These are phyloP conservation scores for Resseliella maxima DNA, from an alignment of 2,888 invertebrate genomes.

Conservation along the genomic window DNA sequence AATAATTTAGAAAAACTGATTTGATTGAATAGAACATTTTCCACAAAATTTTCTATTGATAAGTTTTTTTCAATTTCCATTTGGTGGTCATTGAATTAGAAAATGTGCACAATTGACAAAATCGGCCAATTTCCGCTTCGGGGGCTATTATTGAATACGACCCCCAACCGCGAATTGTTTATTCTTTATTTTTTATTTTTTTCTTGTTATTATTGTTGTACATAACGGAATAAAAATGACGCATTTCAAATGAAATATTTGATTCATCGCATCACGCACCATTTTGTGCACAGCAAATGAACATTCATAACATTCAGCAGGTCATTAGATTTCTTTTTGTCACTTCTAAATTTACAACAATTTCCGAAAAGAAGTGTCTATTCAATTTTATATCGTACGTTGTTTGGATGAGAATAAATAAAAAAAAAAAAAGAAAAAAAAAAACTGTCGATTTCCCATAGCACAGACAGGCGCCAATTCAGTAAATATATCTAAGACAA, in stretches of 20 bases:
- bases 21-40: background rate
- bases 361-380: background rate
- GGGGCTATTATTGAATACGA: background rate
- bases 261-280: background rate
- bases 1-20: background rate
- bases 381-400: too few relatives aligned
- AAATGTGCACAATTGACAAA: background rate
- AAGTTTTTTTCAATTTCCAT: background rate
- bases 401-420: too few relatives aligned
- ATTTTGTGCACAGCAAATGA: background rate
- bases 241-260: background rate
- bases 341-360: background rate
- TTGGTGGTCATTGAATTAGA: background rate
- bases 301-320: background rate
- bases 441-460: too few relatives aligned
- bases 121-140: background rate
- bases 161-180: conserved; percentile 40
- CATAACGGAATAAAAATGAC: conserved; percentile 13
- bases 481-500: too few relatives aligned
- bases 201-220: too few relatives aligned
- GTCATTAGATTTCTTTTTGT: background rate
- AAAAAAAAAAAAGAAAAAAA: too few relatives aligned
- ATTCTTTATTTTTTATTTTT: too few relatives aligned
- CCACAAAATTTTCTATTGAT: background rate
- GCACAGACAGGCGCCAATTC: too few relatives aligned